Evolutionary conservation across 2,888 invertebrate species (phyloP), one percentile per base, ranked within the genome.

Genomic region (Lycophotia porphyrea): DNA sequence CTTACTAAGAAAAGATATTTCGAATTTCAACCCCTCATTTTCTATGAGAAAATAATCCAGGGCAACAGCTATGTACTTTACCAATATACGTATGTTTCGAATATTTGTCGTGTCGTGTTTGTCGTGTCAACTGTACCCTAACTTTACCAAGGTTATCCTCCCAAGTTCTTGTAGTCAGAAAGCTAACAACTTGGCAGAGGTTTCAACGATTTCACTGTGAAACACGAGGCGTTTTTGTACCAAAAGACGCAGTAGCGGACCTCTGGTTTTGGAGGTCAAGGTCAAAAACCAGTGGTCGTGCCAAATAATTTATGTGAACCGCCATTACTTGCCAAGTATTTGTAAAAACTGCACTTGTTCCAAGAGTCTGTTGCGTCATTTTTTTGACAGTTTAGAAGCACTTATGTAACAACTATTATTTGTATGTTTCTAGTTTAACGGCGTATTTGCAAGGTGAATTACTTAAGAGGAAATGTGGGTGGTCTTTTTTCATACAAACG

Each of bases 241-340:
- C 27, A 67, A 71, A 71, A 85, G 67, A 36, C 83, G 73, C 83
- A 82, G 55, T 49, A 4, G 36, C 39, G 47, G 66, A 73, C 63
- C 58, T 67, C 65, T 34, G 36, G 55, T 21, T 67, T 73, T 55
- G 5, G 52, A 82, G 82, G 86, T 85, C 86, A 82, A 61, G 82
- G 83, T 68, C 63, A 47, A 44, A 66, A 60, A 39, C 64, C 44
- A 15, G 71, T 44, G 47, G 31, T 82, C 64, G 73, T 85, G 86
- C 82, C 82, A 83, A 82, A 78, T 70, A 85, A 60, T 63, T 55
- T 66, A 39, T 82, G 55, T 52, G 60, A 34, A 81, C 44, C 58
- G 76, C 42, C n/a, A 58, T n/a, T 21, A 68, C 36, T 71, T 82
- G 86, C 83, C 82, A 83, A 85, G 61, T 74, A 69, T 74, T 74